Percentiles rank a stretch among this genome's conserved stretches.
These are phyloP conservation scores for Fukomys damarensis DNA, from an alignment of 2,113 vertebrate species.

Conservation along the genomic window DNA sequence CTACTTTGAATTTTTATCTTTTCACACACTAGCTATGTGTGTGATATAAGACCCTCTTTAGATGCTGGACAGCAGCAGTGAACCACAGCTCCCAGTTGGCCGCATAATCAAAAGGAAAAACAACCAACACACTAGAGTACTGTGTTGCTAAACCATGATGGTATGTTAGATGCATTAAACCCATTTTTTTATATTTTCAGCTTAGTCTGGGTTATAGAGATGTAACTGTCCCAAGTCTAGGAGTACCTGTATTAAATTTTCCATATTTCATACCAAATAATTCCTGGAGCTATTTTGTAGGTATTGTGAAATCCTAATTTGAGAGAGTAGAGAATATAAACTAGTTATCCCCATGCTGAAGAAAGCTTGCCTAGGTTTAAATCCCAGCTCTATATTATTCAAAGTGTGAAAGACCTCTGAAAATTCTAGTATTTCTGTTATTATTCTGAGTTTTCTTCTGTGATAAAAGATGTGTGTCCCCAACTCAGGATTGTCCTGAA, in stretches of 20 bases:
- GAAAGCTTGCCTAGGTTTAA: neutral
- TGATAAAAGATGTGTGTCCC: neutral
- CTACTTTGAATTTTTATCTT: neutral
- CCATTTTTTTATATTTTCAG: neutral
- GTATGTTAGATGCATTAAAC: neutral
- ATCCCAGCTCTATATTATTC: neutral
- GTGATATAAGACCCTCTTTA: neutral
- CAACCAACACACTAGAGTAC: fast-evolving
- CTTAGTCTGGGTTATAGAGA: neutral
- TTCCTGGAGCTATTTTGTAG: neutral
- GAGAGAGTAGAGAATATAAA: neutral
- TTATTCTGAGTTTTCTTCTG: neutral
- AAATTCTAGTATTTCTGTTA: neutral
- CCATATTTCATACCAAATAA: neutral
- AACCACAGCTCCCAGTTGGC: fast-evolving
- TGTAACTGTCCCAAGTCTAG: neutral
- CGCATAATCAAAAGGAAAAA: neutral
- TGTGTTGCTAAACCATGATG: neutral
- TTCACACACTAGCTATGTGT: neutral
- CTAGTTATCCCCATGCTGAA: neutral
- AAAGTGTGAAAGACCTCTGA: neutral
- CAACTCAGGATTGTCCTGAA: neutral
- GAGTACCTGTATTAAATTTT: neutral
- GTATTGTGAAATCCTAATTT: neutral
- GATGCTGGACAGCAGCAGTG: neutral